Percentiles rank a stretch among this genome's conserved stretches.
Conservation (phyloP, 2,113 vertebrate genomes). For the Ia io region DNA sequence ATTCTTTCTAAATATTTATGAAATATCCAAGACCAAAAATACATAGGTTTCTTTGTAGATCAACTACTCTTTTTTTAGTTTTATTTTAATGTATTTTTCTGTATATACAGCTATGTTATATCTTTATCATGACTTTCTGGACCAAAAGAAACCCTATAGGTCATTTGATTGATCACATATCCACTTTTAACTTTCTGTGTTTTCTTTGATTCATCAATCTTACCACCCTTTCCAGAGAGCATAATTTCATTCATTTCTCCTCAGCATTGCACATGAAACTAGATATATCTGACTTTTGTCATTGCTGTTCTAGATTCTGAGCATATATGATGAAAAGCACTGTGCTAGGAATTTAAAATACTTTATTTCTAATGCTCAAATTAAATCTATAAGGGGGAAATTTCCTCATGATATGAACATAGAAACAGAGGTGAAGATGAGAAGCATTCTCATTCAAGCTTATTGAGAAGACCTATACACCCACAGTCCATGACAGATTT, state of each 20-base stretch:
- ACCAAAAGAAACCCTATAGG: background rate
- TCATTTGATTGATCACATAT: background rate
- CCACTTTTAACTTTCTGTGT: background rate
- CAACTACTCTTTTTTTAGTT: background rate
- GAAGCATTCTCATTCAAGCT: background rate
- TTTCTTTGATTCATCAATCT: background rate
- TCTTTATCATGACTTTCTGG: background rate
- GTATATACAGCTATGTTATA: background rate
- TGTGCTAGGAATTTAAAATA: background rate
- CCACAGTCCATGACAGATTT: background rate
- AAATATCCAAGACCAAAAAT: background rate
- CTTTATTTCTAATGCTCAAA: background rate
- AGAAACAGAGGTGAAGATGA: background rate
- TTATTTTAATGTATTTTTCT: background rate
- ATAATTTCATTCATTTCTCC: constrained; percentile 12
- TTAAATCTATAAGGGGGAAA: background rate
- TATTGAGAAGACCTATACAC: background rate
- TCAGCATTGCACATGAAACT: background rate
- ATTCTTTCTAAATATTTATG: background rate
- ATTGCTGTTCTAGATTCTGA: background rate
- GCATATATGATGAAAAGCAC: too few species aligned
- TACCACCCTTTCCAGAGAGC: background rate
- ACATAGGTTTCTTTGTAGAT: background rate
- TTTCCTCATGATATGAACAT: background rate
- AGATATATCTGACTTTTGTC: background rate